These are phyloP conservation scores for Actinemys pallida DNA, from an alignment of 2,113 vertebrate genomes.

Conservation along the genomic window DNA sequence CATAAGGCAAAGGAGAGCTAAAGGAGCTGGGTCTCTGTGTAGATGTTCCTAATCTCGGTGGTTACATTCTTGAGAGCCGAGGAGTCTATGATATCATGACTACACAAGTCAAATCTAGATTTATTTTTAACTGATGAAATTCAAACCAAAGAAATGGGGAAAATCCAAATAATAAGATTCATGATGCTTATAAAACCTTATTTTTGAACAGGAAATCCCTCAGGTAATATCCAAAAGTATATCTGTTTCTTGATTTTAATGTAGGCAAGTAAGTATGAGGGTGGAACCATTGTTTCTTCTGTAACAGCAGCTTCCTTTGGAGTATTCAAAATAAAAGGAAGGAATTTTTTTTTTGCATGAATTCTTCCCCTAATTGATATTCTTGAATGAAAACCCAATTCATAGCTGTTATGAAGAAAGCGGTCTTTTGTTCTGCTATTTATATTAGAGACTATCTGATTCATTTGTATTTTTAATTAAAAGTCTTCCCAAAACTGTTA, in stretches of 20 bases:
- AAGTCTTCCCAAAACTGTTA: conserved; percentile 8
- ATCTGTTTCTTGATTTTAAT: neutral
- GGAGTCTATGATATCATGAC: neutral
- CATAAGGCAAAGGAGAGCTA: neutral
- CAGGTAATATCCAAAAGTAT: neutral
- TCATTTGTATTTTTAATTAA: conserved; percentile 34
- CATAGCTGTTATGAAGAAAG: neutral
- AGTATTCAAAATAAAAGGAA: neutral
- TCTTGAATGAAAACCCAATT: neutral
- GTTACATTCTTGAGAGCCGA: neutral
- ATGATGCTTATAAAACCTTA: neutral
- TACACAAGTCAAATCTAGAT: neutral
- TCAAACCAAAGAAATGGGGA: neutral
- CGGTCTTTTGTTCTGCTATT: neutral
- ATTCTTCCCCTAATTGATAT: neutral
- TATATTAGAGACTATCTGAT: neutral
- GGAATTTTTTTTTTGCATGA: neutral
- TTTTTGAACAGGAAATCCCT: neutral
- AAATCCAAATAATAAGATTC: neutral
- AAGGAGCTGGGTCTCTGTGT: neutral
- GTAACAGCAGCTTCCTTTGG: neutral
- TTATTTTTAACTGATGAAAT: neutral
- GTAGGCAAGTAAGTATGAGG: neutral
- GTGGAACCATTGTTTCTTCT: neutral
- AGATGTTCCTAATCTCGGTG: neutral